Conservation (phyloP, 2,797 vertebrate species). For the Mastacembelus armatus region DNA sequence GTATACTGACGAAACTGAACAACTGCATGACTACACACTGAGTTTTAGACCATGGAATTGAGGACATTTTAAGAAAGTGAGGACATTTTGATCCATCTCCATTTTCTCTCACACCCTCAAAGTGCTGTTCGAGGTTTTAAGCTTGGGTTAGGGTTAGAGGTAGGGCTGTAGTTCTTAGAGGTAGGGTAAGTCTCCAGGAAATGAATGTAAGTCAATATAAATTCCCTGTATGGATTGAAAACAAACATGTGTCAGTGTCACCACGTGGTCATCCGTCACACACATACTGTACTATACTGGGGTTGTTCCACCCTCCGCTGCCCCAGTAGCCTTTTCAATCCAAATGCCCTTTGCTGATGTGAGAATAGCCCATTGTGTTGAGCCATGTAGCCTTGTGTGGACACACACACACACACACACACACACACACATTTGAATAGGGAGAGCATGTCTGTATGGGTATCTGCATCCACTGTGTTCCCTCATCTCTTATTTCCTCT, state of each 20-base stretch:
- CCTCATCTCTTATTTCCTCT: not conserved
- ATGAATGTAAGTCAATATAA: too few species aligned
- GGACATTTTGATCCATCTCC: too few species aligned
- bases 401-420: conserved; percentile 12
- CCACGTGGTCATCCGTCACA: conserved; percentile 19
- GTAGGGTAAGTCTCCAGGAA: too few species aligned
- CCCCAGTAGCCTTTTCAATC: conserved; percentile 38
- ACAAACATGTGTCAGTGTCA: conserved; percentile 31
- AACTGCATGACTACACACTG: too few species aligned
- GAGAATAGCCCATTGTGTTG: conserved; percentile 46
- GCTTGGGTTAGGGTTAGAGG: too few species aligned
- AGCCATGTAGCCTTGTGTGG: conserved; percentile 2
- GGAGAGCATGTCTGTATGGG: conserved; percentile 3
- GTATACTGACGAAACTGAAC: too few species aligned
- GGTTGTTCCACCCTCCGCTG: conserved; percentile 24
- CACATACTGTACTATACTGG: conserved; percentile 14
- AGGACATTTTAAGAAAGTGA: too few species aligned
- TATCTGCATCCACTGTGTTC: not conserved
- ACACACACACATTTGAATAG: not conserved
- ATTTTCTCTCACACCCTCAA: too few species aligned
- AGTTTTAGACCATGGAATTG: too few species aligned
- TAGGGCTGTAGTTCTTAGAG: too few species aligned
- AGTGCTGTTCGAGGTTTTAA: too few species aligned
- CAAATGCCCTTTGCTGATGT: conserved; percentile 43
- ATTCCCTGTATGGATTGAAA: too few species aligned